phyloP scores from a whole-genome alignment of 2,113 vertebrate species.

The Otolemur garnettii region DNA sequence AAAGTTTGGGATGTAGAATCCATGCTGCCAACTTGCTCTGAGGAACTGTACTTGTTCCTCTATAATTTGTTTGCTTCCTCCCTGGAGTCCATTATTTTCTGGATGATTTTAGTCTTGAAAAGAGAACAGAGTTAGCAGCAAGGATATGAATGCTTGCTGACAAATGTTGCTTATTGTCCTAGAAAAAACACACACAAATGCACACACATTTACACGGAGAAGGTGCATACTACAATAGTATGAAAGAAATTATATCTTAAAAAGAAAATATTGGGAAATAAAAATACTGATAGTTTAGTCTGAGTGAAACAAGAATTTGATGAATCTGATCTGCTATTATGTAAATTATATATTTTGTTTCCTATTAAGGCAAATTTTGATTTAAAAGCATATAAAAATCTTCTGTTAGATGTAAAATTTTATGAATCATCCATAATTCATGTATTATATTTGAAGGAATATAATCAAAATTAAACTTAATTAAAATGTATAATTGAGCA shows the following conservation, averaged over 20 bases:
- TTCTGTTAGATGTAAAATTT: background rate
- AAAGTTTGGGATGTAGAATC: background rate
- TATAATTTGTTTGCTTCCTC: slow-evolving; percentile 63
- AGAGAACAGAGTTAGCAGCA: slow-evolving; percentile 28
- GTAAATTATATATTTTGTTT: slow-evolving; percentile 43
- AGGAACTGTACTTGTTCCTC: slow-evolving; percentile 41
- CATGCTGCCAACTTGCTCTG: slow-evolving; percentile 28
- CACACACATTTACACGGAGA: background rate
- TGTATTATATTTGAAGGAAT: background rate
- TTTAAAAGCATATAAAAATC: background rate
- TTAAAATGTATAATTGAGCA: background rate
- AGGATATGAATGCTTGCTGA: slow-evolving; percentile 49
- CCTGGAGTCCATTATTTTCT: slow-evolving; percentile 56
- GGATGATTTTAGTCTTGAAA: slow-evolving; percentile 43
- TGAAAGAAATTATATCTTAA: background rate
- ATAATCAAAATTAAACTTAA: slow-evolving; percentile 20
- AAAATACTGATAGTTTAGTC: background rate
- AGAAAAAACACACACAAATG: background rate
- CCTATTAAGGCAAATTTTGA: background rate
- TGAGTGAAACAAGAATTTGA: slow-evolving; percentile 24
- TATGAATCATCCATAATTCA: background rate
- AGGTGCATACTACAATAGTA: background rate
- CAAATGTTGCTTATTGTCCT: slow-evolving; percentile 47
- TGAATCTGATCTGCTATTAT: background rate
- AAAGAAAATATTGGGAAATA: background rate